phyloP scores from a whole-genome alignment of 2,113 vertebrate genomes.

The Uropsilus gracilis region DNA sequence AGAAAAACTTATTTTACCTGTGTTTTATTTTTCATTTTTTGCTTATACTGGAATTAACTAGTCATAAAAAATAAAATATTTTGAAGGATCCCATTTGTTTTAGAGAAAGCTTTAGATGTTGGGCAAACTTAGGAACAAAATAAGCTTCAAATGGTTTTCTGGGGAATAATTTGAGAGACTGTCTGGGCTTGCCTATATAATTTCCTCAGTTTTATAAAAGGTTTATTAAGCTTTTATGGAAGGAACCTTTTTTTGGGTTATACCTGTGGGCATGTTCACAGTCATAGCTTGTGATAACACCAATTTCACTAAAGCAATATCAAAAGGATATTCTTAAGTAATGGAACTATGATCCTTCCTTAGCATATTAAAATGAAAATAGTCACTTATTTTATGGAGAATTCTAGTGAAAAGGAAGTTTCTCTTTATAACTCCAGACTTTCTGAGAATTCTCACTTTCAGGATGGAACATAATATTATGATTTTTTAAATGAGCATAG shows the following conservation, averaged over 20 bases:
- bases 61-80: background rate
- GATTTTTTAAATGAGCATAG: background rate
- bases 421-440: background rate
- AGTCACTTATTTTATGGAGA: background rate
- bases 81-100: slow-evolving; percentile 3
- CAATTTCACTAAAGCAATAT: background rate
- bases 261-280: background rate
- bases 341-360: background rate
- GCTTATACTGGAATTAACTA: background rate
- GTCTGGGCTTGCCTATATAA: slow-evolving; percentile 34
- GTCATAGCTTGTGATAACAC: slow-evolving; percentile 1
- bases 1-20: slow-evolving; percentile 27
- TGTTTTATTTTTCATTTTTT: background rate
- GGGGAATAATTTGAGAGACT: background rate
- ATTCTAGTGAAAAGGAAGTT: background rate
- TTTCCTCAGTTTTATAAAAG: background rate
- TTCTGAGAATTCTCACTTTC: background rate
- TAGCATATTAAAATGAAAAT: background rate
- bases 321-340: background rate
- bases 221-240: slow-evolving; percentile 33
- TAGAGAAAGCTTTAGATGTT: background rate
- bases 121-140: background rate
- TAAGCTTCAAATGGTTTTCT: background rate
- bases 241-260: background rate
- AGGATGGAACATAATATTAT: background rate